These are phyloP conservation scores for Callyntrura guangdongensis DNA, from an alignment of 2,888 invertebrate species.

Conservation along the genomic window DNA sequence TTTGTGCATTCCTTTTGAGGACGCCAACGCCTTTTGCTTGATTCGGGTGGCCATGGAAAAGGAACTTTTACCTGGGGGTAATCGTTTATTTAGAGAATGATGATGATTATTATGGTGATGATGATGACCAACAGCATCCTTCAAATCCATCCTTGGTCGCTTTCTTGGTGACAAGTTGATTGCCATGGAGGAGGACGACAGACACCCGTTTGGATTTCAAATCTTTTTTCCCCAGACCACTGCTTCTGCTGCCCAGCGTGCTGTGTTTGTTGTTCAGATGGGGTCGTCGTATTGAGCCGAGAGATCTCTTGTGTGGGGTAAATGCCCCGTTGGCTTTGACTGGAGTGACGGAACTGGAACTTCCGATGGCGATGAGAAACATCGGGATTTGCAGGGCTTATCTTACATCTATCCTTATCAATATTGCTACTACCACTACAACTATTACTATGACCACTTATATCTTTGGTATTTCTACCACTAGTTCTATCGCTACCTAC, in stretches of 20 bases:
- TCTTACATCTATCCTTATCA: not conserved
- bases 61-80: not conserved
- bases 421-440: not conserved
- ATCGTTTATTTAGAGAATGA: not conserved
- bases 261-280: too few relatives aligned
- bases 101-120: too few relatives aligned
- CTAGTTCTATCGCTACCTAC: not conserved
- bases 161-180: not conserved
- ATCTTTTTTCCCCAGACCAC: not conserved
- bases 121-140: too few relatives aligned
- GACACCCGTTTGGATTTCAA: too few relatives aligned
- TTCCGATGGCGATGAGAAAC: too few relatives aligned
- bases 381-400: too few relatives aligned
- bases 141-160: not conserved
- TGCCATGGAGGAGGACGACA: not conserved
- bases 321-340: too few relatives aligned
- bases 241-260: not conserved
- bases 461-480: not conserved
- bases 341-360: too few relatives aligned
- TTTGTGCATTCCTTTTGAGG: not conserved
- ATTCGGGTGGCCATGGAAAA: not conserved
- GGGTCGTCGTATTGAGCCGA: too few relatives aligned
- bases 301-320: too few relatives aligned
- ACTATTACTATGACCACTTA: too few relatives aligned
- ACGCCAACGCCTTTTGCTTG: not conserved